phyloP scores from a whole-genome alignment of 2,113 vertebrate species.

The Chaetura pelagica region DNA sequence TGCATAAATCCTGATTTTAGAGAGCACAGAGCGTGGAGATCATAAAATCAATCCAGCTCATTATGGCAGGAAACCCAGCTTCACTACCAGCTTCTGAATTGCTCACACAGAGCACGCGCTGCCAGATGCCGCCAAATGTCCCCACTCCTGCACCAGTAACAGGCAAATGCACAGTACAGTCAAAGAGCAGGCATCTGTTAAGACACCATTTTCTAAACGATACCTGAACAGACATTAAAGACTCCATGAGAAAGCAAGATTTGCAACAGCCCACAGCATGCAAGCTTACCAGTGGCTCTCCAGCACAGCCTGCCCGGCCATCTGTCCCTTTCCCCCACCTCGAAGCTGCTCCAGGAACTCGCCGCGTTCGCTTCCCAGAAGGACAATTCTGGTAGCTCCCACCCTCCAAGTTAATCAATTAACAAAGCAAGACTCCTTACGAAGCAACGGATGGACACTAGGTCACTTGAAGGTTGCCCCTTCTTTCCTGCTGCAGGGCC shows the following conservation, averaged over 20 bases:
- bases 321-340: slow-evolving; percentile 57
- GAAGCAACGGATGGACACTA: neutral
- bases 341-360: neutral
- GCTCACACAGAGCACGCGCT: neutral
- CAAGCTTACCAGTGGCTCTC: slow-evolving; percentile 61
- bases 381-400: neutral
- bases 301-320: slow-evolving; percentile 69
- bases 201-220: slow-evolving; percentile 24
- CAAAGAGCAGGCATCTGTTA: neutral
- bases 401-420: slow-evolving; percentile 17
- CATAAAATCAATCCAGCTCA: neutral
- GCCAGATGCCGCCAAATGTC: neutral
- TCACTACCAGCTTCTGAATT: neutral
- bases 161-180: neutral
- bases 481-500: slow-evolving; percentile 28
- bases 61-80: neutral
- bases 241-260: neutral
- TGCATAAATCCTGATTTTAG: neutral
- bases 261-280: neutral
- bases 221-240: slow-evolving; percentile 8
- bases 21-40: neutral
- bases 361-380: neutral
- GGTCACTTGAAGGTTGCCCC: slow-evolving; percentile 60
- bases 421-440: slow-evolving; percentile 52
- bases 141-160: neutral